Evolutionary conservation across 1,140 invertebrate species (phyloP), one percentile per base, ranked within the genome.

Genomic region (Hermetia illucens): DNA sequence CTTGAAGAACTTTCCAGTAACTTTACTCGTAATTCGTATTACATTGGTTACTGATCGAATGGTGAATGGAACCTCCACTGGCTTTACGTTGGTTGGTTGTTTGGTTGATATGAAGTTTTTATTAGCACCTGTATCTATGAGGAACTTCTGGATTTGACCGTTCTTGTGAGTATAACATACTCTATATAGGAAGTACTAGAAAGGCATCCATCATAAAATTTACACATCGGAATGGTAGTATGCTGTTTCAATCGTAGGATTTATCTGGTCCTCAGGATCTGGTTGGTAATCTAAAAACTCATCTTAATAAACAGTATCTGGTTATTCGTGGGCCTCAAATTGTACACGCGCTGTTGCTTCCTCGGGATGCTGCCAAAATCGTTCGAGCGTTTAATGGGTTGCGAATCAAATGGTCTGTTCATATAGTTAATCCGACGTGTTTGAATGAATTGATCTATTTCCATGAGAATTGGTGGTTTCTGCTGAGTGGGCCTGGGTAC

Each of bases 191-290:
- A 16, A 13, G 17, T 13, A 16, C 30, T 32, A 32, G 30, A 32
- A 16, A 32, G 30, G 30, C 30, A 8, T 32, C 16, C 16, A 16
- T 32, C 30, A 32, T 32, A 32, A 32, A 32, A 32, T 32, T 32
- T n/a, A n/a, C n/a, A n/a, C n/a, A n/a, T n/a, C n/a, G n/a, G n/a
- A n/a, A n/a, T n/a, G n/a, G n/a, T n/a, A n/a, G n/a, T n/a, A n/a
- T n/a, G n/a, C n/a, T n/a, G n/a, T n/a, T n/a, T n/a, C n/a, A n/a
- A n/a, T n/a, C n/a, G n/a, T n/a, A n/a, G n/a, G n/a, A n/a, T n/a
- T n/a, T 32, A 32, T 10, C 17, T 32, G 10, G n/a, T 25, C 24
- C n/a, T n/a, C n/a, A n/a, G n/a, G n/a, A n/a, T n/a, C n/a, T n/a
- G n/a, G n/a, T n/a, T n/a, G n/a, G n/a, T n/a, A n/a, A n/a, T n/a